Percentiles rank a stretch among this genome's conserved stretches.
These are phyloP conservation scores for Cremastinae sp. DNA, from an alignment of 2,888 invertebrate species.

Conservation along the genomic window DNA sequence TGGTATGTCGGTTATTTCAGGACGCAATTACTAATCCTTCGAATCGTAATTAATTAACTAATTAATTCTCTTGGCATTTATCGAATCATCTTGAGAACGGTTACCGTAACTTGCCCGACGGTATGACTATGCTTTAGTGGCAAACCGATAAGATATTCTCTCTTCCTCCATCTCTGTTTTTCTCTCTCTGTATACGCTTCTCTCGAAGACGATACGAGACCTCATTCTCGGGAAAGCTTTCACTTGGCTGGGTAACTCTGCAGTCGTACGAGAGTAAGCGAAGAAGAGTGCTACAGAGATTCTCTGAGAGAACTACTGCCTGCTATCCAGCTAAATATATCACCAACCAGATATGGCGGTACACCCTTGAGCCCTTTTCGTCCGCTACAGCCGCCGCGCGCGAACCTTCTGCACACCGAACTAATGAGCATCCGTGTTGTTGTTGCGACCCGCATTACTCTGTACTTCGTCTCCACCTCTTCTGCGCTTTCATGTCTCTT, in stretches of 20 bases:
- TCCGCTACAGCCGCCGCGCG: constrained; percentile 61
- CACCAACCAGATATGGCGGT: constrained; percentile 70
- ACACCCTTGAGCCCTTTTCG: constrained; percentile 69
- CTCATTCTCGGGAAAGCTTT: constrained; percentile 41
- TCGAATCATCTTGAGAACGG: constrained; percentile 69
- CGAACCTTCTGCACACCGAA: constrained; percentile 52
- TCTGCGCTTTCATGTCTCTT: background rate
- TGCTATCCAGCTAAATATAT: constrained; percentile 69
- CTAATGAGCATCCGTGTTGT: constrained; percentile 70
- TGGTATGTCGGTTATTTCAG: constrained; percentile 4
- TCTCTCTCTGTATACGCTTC: no score
- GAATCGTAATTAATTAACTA: constrained; percentile 73
- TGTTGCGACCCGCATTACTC: constrained; percentile 55
- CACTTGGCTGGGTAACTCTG: constrained; percentile 65
- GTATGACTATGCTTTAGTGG: constrained; percentile 39
- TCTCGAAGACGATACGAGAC: constrained; percentile 9
- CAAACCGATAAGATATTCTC: constrained; percentile 24
- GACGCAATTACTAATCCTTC: constrained; percentile 47
- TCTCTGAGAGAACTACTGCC: constrained; percentile 1
- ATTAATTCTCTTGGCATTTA: constrained; percentile 74
- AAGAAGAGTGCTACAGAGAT: background rate
- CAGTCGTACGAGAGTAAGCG: constrained; percentile 56
- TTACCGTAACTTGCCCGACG: constrained; percentile 12
- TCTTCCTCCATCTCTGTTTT: no score
- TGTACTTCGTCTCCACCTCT: background rate